Conservation (phyloP, 2,113 vertebrate genomes). For the Hippocampus comes region DNA sequence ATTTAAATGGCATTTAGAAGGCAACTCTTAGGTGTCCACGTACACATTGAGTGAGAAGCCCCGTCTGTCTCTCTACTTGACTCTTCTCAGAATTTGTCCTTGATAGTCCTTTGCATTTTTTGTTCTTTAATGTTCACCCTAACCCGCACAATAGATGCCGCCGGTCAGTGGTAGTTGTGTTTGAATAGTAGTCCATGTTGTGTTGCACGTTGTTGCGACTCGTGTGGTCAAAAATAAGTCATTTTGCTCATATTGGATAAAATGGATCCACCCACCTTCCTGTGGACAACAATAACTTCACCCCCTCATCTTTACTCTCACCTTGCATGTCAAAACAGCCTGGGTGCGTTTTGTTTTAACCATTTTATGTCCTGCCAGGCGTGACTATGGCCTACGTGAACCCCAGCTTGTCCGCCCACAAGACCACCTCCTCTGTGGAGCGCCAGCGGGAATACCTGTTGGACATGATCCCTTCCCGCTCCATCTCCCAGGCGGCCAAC, state of each 20-base stretch:
- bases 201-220: neutral
- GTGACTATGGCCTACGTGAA: slow-evolving; percentile 90
- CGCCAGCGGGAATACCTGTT: slow-evolving; percentile 97
- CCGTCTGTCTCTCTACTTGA: too few relatives aligned
- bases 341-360: neutral
- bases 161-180: neutral
- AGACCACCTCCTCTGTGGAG: slow-evolving; percentile 83
- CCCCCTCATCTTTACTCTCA: neutral
- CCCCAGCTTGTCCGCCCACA: slow-evolving; percentile 87
- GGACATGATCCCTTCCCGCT: slow-evolving; percentile 97
- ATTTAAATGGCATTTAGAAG: too few relatives aligned
- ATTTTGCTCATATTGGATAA: neutral
- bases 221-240: neutral
- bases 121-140: too few relatives aligned
- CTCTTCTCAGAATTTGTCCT: too few relatives aligned
- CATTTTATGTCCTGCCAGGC: slow-evolving; percentile 67
- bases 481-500: slow-evolving; percentile 91
- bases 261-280: neutral
- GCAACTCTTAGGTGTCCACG: too few relatives aligned
- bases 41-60: too few relatives aligned
- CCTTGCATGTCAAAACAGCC: neutral
- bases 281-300: neutral
- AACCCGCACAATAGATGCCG: too few relatives aligned
- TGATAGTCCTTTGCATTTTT: too few relatives aligned
- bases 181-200: neutral